A percentile compares a stretch with the other conserved stretches of the same genome.
These are phyloP conservation scores for Hydropsyche betteni DNA, from an alignment of 2,888 invertebrate species.

Conservation along the genomic window DNA sequence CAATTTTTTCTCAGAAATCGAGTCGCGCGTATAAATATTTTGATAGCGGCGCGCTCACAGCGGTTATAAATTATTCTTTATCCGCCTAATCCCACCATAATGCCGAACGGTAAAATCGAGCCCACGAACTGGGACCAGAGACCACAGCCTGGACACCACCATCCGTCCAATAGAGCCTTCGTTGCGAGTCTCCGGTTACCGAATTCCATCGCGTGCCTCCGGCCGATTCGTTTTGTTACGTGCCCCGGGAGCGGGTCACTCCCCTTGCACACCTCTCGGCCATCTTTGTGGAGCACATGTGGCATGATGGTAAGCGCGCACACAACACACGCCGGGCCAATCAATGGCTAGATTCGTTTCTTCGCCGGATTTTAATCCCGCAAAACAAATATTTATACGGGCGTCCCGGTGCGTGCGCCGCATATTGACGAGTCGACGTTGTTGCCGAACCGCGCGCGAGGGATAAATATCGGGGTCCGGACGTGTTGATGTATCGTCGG, in stretches of 20 bases:
- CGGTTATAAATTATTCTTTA: too few relatives aligned
- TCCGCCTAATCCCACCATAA: too few relatives aligned
- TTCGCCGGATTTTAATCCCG: slow-evolving; percentile 28
- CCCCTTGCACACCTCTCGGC: slow-evolving; percentile 30
- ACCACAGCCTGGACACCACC: too few relatives aligned
- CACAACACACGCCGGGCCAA: too few relatives aligned
- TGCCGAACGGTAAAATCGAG: too few relatives aligned
- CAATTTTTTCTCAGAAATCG: too few relatives aligned
- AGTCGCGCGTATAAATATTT: too few relatives aligned
- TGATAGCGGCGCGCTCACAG: too few relatives aligned
- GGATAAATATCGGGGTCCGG: too few relatives aligned
- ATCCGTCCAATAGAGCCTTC: too few relatives aligned
- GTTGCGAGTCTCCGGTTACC: slow-evolving; percentile 8
- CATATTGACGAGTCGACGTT: slow-evolving; percentile 8
- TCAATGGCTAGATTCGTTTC: background rate
- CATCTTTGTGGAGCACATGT: background rate
- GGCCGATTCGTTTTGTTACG: slow-evolving; percentile 46
- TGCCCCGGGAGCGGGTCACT: slow-evolving; percentile 33
- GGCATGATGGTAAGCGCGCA: background rate
- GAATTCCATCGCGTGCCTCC: slow-evolving; percentile 41
- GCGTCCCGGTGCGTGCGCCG: slow-evolving; percentile 18
- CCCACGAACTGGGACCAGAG: too few relatives aligned
- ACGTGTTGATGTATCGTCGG: too few relatives aligned
- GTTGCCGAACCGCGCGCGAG: background rate
- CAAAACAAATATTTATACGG: slow-evolving; percentile 25